These are phyloP conservation scores for Nasua narica DNA, from an alignment of 2,797 vertebrate species.

Conservation along the genomic window DNA sequence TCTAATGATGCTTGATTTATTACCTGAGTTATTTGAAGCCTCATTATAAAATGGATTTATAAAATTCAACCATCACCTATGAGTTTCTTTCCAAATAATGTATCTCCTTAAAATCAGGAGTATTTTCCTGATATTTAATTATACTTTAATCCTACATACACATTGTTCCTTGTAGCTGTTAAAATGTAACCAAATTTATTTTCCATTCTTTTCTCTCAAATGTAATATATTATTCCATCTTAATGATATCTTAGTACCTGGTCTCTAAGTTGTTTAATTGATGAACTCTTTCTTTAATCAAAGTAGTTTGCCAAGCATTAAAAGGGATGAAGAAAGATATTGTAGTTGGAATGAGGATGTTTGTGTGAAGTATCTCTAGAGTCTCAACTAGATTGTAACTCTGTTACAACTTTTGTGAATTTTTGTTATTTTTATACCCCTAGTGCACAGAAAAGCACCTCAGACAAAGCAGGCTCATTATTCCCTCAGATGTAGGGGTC, in stretches of 20 bases:
- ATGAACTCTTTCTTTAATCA: neutral
- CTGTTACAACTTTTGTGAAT: neutral
- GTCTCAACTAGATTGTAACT: neutral
- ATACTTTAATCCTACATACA: neutral
- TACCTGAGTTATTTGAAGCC: neutral
- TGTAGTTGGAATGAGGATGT: neutral
- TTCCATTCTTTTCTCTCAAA: neutral
- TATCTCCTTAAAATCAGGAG: neutral
- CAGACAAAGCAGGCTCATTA: neutral
- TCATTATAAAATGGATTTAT: neutral
- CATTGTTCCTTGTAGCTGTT: neutral
- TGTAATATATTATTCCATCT: neutral
- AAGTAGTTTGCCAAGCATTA: neutral
- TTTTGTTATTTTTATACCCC: neutral
- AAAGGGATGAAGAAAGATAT: neutral
- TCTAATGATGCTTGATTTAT: neutral
- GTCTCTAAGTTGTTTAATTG: neutral
- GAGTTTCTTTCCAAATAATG: neutral
- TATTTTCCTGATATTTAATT: neutral
- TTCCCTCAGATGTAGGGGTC: neutral
- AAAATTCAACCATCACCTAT: neutral
- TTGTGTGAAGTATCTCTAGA: neutral
- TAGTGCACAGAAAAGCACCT: neutral
- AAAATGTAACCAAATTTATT: neutral
- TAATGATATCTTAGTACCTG: neutral